Evolutionary conservation across 2,888 invertebrate species (phyloP), one percentile per base, ranked within the genome.

Genomic region (Volucella inflata): DNA sequence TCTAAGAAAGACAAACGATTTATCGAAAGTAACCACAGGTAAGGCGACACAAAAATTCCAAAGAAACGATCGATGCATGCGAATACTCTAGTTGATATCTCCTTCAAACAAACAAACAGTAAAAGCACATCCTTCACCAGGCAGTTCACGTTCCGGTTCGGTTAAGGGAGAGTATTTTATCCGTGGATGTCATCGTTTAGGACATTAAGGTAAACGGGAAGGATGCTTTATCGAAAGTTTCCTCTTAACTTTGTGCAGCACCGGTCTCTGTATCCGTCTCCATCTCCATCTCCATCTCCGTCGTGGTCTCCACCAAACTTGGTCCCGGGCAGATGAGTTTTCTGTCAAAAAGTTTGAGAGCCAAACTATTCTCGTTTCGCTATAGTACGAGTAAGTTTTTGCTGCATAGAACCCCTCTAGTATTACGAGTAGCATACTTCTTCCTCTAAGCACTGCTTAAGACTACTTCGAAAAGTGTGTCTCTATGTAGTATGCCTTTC

Each of bases 161-260:
- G 50, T 21, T 30, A 51, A 6, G 51, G 57, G 57, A 75, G 75
- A 55, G 68, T 81, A 68, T 38, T 81, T 76, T 81, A 71, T 77
- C 67, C 78, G 68, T 79, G 72, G 64, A 68, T 83, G 78, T 79
- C 79, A 79, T 57, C 78, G 74, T 83, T 83, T 74, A 74, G 74
- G 59, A 57, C 70, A 75, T 83, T 79, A 83, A 78, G 68, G 78
- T 79, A 70, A 83, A 68, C 70, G 82, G 77, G 44, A 70, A 74
- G 64, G 79, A 83, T 64, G 59, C 64, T 70, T 59, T 74, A 51
- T 64, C 55, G 74, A 79, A 83, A 83, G 68, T 83, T 83, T 77
- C 78, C 60, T 46, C 55, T 55, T 55, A 59, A n/a, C 44, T 67
- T 51, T 38, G 11, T 51, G 46, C 62, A 40, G 46, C 51, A 44